Conservation (phyloP, 2,797 vertebrate genomes). For the Poecilia picta region DNA sequence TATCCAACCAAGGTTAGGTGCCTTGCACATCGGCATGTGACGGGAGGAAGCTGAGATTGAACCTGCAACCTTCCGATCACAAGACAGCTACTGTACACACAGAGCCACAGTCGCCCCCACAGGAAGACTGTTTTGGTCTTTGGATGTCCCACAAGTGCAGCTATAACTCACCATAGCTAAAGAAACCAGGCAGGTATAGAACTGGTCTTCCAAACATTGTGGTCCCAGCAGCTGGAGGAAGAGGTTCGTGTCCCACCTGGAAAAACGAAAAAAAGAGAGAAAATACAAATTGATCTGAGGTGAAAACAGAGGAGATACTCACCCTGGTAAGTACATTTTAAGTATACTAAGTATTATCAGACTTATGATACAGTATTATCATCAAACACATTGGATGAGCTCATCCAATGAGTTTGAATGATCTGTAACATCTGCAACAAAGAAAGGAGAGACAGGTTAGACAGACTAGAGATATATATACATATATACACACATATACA, state of each 20-base stretch:
- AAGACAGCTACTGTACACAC: too few species aligned
- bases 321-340: too few species aligned
- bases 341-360: too few species aligned
- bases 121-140: background rate
- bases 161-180: slow-evolving; percentile 86
- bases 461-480: background rate
- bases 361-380: too few species aligned
- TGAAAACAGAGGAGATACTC: background rate
- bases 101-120: too few species aligned
- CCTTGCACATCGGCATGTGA: too few species aligned
- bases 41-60: too few species aligned
- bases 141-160: background rate
- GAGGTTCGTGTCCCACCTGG: slow-evolving; percentile 89
- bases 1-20: background rate
- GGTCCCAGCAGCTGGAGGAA: slow-evolving; percentile 84
- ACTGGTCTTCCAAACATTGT: slow-evolving; percentile 88
- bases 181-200: slow-evolving; percentile 88
- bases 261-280: slow-evolving; percentile 19
- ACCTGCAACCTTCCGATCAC: too few species aligned
- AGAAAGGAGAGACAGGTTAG: background rate
- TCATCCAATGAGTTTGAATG: too few species aligned
- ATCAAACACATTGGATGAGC: too few species aligned
- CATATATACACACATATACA: too few species aligned
- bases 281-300: background rate
- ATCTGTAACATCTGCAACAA: background rate